Evolutionary conservation across 2,113 vertebrate genomes (phyloP), one percentile per base, ranked within the genome.

Genomic region (Rhagologus leucostigma): DNA sequence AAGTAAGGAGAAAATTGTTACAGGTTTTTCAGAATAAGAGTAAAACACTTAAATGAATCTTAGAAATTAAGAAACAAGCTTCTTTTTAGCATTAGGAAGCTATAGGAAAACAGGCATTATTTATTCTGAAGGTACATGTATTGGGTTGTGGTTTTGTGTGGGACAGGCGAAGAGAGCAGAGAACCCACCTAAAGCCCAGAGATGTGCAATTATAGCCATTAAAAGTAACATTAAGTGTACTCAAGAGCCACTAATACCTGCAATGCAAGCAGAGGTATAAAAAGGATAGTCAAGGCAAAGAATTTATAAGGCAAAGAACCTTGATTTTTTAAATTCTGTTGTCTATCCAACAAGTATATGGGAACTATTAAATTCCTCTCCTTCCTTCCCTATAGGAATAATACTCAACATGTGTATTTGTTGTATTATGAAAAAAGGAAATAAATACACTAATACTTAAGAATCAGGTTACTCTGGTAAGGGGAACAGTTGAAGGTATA

Each of bases 1-100:
- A 97, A 95, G 65, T 44, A 73, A 84, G 12, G 64, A 97, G 49
- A 85, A 35, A 90, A 70, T 1, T n/a, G 42, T 91, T 90, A 95
- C 7, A 39, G 5, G 15, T 77, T 95, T 90, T 93, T 80, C 74
- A 75, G 10, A 90, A 1, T 82, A 90, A 76, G 13, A 88, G 6
- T 4, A 7, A 3, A 47, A 76, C 6, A 83, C 46, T 71, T 75
- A 65, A 56, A 37, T 23, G 6, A 73, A 14, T 39, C 41, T n/a
- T 44, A 46, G n/a, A 19, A 69, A 57, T 29, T 8, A 32, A 13
- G 26, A 50, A 89, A 81, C 10, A 57, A 35, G 1, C 4, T 42
- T 67, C 13, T 46, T 86, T 69, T 41, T 42, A 78, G 17, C 35
- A 64, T 55, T 75, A 64, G 27, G 35, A 81, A 93, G 33, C 52